Evolutionary conservation across 2,888 invertebrate species (phyloP).

Genomic region (Brachycybe producta): DNA sequence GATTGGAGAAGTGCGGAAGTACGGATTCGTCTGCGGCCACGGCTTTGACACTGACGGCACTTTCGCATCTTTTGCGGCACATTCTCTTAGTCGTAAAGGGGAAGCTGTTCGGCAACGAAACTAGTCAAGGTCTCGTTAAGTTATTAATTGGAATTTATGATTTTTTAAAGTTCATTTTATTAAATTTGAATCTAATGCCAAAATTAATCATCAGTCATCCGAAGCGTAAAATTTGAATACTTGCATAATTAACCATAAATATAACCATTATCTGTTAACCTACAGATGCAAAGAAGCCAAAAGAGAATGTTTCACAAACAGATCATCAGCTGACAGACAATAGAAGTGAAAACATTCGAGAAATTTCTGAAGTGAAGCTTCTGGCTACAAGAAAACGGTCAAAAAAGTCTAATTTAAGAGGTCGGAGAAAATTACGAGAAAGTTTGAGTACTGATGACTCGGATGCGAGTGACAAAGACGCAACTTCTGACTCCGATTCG

Average conservation of each 20-base stretch:
- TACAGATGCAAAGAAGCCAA: too few species aligned
- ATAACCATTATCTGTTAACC: too few species aligned
- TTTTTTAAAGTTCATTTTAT: too few species aligned
- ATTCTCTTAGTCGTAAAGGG: constrained; percentile 22
- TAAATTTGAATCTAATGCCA: too few species aligned
- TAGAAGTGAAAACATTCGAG: not conserved
- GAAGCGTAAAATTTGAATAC: too few species aligned
- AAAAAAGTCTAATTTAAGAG: not conserved
- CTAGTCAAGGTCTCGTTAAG: constrained; percentile 8
- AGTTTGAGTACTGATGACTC: constrained; percentile 8
- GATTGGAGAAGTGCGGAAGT: constrained; percentile 46
- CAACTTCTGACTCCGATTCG: not conserved
- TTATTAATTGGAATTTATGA: too few species aligned
- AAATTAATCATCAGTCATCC: too few species aligned
- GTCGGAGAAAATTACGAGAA: not conserved
- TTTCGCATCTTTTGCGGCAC: constrained; percentile 53
- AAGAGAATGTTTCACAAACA: too few species aligned
- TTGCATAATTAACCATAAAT: too few species aligned
- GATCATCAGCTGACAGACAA: not conserved
- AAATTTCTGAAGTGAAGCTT: not conserved
- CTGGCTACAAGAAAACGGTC: not conserved
- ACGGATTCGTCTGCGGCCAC: constrained; percentile 66
- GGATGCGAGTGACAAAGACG: constrained; percentile 11
- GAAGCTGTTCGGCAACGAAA: constrained; percentile 23
- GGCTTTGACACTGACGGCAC: constrained; percentile 69